Percentiles rank a stretch among this genome's conserved stretches.
Evolutionary conservation across 2,797 vertebrate species (phyloP).

Genomic region (Enteromius fasciolatus): DNA sequence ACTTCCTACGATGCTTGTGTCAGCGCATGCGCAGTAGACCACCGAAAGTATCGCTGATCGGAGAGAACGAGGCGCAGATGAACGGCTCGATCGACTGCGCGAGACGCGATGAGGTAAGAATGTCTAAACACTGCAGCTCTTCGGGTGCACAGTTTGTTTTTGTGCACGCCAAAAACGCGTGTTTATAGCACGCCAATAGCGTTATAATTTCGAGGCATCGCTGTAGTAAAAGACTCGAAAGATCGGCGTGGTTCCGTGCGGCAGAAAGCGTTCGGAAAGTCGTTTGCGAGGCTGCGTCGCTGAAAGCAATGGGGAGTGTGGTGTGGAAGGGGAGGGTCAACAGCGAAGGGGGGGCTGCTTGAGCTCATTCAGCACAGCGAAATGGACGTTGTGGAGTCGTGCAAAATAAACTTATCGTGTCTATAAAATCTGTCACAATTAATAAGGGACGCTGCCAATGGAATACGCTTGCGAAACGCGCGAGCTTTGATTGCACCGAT

Average conservation of each 20-base stretch:
- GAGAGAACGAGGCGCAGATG: conserved; percentile 44
- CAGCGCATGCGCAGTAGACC: conserved; percentile 60
- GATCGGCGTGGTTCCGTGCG: conserved; percentile 34
- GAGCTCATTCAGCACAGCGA: conserved; percentile 17
- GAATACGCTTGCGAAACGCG: neutral
- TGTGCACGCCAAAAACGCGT: neutral
- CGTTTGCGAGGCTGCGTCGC: conserved; percentile 14
- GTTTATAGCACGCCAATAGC: neutral
- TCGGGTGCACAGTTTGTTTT: neutral
- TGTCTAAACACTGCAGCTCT: neutral
- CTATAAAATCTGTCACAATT: neutral
- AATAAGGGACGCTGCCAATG: neutral
- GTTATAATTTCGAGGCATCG: neutral
- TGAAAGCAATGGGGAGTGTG: conserved; percentile 33
- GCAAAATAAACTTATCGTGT: conserved; percentile 22
- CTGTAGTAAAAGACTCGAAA: neutral
- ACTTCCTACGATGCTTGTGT: conserved; percentile 43
- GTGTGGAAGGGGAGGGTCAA: conserved; percentile 37
- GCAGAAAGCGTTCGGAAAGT: conserved; percentile 37
- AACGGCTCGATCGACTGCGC: conserved; percentile 46
- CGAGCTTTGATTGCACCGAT: neutral
- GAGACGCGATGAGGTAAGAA: conserved; percentile 47
- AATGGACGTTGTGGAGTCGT: conserved; percentile 26
- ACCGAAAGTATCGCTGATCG: conserved; percentile 57
- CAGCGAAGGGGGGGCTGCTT: neutral